Percentiles rank a stretch among this genome's conserved stretches.
Conservation (phyloP, 2,888 invertebrate genomes). For the Apamea monoglypha region DNA sequence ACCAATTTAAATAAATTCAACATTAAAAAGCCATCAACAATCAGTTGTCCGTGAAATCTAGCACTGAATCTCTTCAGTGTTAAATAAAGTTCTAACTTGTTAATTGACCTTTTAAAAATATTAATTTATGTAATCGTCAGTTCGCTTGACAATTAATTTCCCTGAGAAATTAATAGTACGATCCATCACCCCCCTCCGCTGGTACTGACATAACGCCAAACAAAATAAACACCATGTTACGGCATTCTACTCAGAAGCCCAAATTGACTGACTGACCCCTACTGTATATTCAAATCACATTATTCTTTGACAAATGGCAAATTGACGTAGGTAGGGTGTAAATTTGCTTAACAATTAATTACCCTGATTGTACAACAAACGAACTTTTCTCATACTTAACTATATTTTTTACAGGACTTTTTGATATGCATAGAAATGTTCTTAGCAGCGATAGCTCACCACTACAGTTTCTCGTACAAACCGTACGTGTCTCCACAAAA, state of each 20-base stretch:
- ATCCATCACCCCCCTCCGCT: background rate
- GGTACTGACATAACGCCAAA: background rate
- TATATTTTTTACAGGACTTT: conserved; percentile 93
- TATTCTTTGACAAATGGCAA: background rate
- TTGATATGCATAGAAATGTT: conserved; percentile 99
- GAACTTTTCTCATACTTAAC: background rate
- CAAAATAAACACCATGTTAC: background rate
- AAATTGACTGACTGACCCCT: background rate
- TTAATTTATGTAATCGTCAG: too few relatives aligned
- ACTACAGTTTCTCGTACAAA: conserved; percentile 98
- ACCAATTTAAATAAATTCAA: conserved; percentile 28
- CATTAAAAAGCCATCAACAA: background rate
- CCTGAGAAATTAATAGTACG: too few relatives aligned
- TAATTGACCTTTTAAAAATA: conserved; percentile 3
- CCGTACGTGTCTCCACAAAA: conserved; percentile 92
- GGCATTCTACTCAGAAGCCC: background rate
- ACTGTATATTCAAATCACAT: background rate
- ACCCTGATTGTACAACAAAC: background rate
- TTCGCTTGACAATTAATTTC: too few relatives aligned
- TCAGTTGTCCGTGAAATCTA: conserved; percentile 45
- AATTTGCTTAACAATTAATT: background rate
- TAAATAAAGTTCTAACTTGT: background rate
- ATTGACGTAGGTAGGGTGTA: background rate
- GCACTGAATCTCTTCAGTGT: too few relatives aligned
- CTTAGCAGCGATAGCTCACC: conserved; percentile 98